These are phyloP conservation scores for Galaxias olidus DNA, from an alignment of 2,797 vertebrate genomes.

Conservation along the genomic window DNA sequence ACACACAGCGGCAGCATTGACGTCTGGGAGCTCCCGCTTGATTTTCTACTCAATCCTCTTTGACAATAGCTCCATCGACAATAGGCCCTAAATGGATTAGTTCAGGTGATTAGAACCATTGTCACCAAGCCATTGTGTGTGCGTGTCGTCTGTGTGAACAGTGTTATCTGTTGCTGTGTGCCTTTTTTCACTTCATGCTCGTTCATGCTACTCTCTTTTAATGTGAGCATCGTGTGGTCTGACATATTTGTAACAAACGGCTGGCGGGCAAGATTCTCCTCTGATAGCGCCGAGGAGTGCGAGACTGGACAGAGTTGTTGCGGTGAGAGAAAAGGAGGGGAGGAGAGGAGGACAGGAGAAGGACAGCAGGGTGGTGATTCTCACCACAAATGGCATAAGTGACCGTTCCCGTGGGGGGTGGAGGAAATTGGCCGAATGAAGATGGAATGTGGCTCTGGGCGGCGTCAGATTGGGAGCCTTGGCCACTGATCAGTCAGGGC, in stretches of 20 bases:
- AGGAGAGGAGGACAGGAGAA: neutral
- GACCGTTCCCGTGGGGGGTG: conserved; percentile 42
- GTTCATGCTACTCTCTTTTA: too few species aligned
- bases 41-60: too few species aligned
- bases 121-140: conserved; percentile 57
- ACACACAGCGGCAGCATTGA: too few species aligned
- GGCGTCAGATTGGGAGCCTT: conserved; percentile 39
- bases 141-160: conserved; percentile 37
- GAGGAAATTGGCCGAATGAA: conserved; percentile 66
- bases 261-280: neutral
- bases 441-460: conserved; percentile 38
- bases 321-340: conserved; percentile 21
- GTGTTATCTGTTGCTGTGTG: too few species aligned
- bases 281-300: neutral
- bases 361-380: conserved; percentile 35
- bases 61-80: conserved; percentile 44
- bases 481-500: conserved; percentile 54
- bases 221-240: too few species aligned
- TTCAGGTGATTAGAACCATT: conserved; percentile 72
- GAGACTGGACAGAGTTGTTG: neutral
- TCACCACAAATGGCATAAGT: conserved; percentile 51
- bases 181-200: too few species aligned
- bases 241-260: too few species aligned
- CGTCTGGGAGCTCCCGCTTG: too few species aligned
- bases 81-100: conserved; percentile 76